Evolutionary conservation across 2,888 invertebrate species (phyloP), one percentile per base, ranked within the genome.

Genomic region (Agrochola macilenta): DNA sequence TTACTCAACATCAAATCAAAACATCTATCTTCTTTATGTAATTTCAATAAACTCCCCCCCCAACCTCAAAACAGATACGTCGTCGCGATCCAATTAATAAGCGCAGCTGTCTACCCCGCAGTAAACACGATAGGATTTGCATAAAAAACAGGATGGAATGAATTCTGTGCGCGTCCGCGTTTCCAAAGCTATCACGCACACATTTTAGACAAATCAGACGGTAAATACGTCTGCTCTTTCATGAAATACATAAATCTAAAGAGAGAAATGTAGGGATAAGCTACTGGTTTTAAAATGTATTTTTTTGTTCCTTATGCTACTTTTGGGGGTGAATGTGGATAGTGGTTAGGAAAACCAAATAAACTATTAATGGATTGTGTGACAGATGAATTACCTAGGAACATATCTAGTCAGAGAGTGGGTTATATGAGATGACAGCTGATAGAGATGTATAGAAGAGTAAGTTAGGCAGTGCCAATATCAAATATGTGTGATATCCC

Each of bases 171-270:
- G 58, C 74, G 81, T 72, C 23, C 71, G 76, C 84, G 65, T 79
- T 83, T 63, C 69, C 71, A 71, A 73, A 79, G 83, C 78, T 78
- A 88, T 86, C 80, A 77, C 73, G 79, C 79, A 60, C 85, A 82
- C 85, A 78, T 84, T 90, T 90, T 90, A 89, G 87, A 90, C 89
- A 87, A 89, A 91, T 91, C 90, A 88, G 86, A 80, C 77, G 86
- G 86, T 84, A 90, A 87, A 91, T 88, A 85, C 84, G 85, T 87
- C 78, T 76, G 86, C 85, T 89, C 87, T 88, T 88, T 90, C 89
- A 88, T 91, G 89, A 89, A 89, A 87, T 75, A 88, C 88, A 92
- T 92, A 89, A 91, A 92, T 91, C 88, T 87, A 77, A 60, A 30
- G 81, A 83, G 75, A 90, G 85, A 78, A 74, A 82, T 84, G 57